phyloP scores from a whole-genome alignment of 2,113 vertebrate species.

The Pungitius pungitius region DNA sequence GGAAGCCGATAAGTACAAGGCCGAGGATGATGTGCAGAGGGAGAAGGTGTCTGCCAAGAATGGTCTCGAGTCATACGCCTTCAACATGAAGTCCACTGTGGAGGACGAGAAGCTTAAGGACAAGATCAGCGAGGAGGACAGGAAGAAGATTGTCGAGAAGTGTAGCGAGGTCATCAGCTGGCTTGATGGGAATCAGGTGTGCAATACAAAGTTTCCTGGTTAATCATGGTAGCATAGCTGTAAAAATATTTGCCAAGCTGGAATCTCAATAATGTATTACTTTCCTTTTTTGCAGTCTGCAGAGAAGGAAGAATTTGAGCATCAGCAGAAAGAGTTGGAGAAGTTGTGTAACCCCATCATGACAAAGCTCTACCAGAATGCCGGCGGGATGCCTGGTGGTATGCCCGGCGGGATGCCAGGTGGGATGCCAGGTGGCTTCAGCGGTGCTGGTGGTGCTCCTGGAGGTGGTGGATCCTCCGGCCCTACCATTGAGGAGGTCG shows the following conservation, averaged over 20 bases:
- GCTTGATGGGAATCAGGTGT: slow-evolving; percentile 90
- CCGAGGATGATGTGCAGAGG: slow-evolving; percentile 89
- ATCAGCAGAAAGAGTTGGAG: slow-evolving; percentile 94
- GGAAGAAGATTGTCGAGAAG: slow-evolving; percentile 88
- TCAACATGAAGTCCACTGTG: slow-evolving; percentile 91
- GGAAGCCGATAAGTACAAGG: slow-evolving; percentile 90
- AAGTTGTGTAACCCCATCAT: slow-evolving; percentile 81
- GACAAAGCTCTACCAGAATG: slow-evolving; percentile 80
- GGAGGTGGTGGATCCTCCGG: slow-evolving; percentile 72
- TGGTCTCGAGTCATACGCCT: slow-evolving; percentile 86
- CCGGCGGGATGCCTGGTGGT: slow-evolving; percentile 77
- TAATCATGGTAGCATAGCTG: neutral
- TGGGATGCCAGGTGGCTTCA: slow-evolving; percentile 82
- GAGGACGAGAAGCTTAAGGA: slow-evolving; percentile 91
- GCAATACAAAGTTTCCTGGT: neutral
- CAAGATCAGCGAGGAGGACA: slow-evolving; percentile 90
- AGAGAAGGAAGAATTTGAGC: slow-evolving; percentile 94
- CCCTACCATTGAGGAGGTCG: slow-evolving; percentile 82
- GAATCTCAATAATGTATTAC: neutral
- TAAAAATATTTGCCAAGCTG: neutral
- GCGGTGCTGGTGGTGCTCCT: slow-evolving; percentile 59
- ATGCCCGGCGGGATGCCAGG: slow-evolving; percentile 87
- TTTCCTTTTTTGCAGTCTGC: slow-evolving; percentile 76
- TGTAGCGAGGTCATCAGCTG: slow-evolving; percentile 89
- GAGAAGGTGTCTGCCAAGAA: slow-evolving; percentile 90